phyloP scores from a whole-genome alignment of 2,888 invertebrate genomes.

The Drosophila formosana region DNA sequence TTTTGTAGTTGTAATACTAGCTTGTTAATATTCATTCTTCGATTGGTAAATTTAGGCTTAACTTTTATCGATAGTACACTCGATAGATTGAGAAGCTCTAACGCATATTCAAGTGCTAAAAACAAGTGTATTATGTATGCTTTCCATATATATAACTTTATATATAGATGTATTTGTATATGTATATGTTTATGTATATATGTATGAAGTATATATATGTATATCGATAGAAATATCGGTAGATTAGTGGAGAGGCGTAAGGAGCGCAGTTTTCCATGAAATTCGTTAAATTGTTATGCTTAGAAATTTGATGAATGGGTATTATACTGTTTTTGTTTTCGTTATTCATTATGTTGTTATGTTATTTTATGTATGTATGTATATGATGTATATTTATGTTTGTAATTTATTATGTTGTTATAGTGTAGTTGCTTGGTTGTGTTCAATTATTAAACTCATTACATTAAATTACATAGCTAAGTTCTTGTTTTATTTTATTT shows the following conservation, averaged over 20 bases:
- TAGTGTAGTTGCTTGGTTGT: constrained; percentile 40
- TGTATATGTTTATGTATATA: constrained; percentile 36
- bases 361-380: constrained; percentile 16
- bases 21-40: background rate
- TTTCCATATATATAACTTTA: constrained; percentile 7
- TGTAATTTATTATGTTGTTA: constrained; percentile 36
- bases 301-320: constrained; percentile 39
- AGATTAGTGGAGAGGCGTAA: constrained; percentile 55
- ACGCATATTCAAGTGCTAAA: constrained; percentile 65
- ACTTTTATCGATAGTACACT: background rate
- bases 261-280: constrained; percentile 63
- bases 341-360: constrained; percentile 25
- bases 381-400: constrained; percentile 37
- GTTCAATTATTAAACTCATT: constrained; percentile 74
- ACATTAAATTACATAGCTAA: constrained; percentile 73
- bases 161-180: constrained; percentile 31
- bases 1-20: background rate
- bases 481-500: constrained; percentile 49
- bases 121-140: constrained; percentile 47
- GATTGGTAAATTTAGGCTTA: background rate
- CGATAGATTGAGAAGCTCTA: constrained; percentile 9
- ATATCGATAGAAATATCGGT: constrained; percentile 60
- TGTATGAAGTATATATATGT: constrained; percentile 44
- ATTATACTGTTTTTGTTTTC: constrained; percentile 11
- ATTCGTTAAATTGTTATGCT: constrained; percentile 64